phyloP scores from a whole-genome alignment of 2,113 vertebrate species.

The Eulemur rufifrons region DNA sequence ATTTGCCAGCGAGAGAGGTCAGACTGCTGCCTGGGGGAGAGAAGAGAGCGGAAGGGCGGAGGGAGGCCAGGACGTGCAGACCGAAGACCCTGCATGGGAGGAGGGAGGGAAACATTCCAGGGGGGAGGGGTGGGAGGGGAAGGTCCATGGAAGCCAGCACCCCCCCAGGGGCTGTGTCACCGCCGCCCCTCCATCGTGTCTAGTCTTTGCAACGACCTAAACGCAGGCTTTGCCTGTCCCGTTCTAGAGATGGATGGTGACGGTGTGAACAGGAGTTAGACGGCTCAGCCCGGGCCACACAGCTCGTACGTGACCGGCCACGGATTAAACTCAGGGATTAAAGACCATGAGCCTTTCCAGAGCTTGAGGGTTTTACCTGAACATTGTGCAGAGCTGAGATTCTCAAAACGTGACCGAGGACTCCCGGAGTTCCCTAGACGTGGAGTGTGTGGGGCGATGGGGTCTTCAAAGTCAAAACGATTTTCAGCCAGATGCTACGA shows the following conservation, averaged over 20 bases:
- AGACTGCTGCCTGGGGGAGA: neutral
- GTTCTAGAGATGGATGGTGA: neutral
- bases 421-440: neutral
- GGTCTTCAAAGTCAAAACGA: neutral
- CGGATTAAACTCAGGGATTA: neutral
- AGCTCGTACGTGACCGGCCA: neutral
- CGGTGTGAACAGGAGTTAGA: neutral
- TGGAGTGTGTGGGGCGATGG: too few species aligned
- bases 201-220: neutral
- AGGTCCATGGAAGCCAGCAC: neutral
- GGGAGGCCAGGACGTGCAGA: fast-evolving
- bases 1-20: neutral
- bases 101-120: neutral
- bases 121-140: too few species aligned
- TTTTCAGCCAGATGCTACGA: neutral
- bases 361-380: neutral
- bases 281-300: neutral
- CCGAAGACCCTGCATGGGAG: neutral
- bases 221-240: fast-evolving
- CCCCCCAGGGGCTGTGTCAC: neutral
- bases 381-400: neutral
- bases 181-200: fast-evolving
- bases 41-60: neutral
- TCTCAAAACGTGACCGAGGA: neutral
- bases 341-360: neutral